Evolutionary conservation across 1,140 invertebrate species (phyloP), one percentile per base, ranked within the genome.

Genomic region (Trachymyrmex septentrionalis): DNA sequence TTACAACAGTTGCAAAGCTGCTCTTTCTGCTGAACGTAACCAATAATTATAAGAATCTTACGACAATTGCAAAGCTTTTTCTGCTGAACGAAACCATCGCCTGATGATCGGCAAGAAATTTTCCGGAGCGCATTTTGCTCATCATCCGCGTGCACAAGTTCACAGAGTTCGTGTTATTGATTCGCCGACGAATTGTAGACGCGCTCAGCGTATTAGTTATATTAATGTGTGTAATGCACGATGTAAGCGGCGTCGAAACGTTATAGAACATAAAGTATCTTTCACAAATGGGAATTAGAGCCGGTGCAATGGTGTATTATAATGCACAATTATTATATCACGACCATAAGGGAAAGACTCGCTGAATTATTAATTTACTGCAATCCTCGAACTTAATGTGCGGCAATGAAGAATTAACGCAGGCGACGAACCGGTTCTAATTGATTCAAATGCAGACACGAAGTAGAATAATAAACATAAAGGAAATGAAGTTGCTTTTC

Each of bases 141-240:
- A 19, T n/a, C 12, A 10, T 53, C 2, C 34, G 24, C 50, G 7
- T n/a, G 44, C 53, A 10, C 61, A 24, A 24, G 55, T 75, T 34
- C 61, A 9, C 24, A n/a, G 1, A 48, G 50, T 82, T 84, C 69
- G 38, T 61, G 69, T 73, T 84, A 82, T 82, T 38, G 67, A 73
- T 73, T 72, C 24, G 55, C 55, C 38, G 44, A 38, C 30, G 55
- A 84, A 84, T 84, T 84, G 63, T 61, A 73, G 55, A 84, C n/a
- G 66, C 50, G 48, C 44, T 2, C 67, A 19, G 6, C 19, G n/a
- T 48, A 30, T 81, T 81, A 84, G 61, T 84, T 73, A 75, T 84
- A 38, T 38, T 84, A 84, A 75, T 84, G 69, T 34, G 59, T 19
- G 55, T 50, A 21, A 61, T 55, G 19, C 69, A 19, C 69, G 30